Evolutionary conservation across 2,797 vertebrate genomes (phyloP), one percentile per base, ranked within the genome.

Genomic region (Rhodeus uyekii): DNA sequence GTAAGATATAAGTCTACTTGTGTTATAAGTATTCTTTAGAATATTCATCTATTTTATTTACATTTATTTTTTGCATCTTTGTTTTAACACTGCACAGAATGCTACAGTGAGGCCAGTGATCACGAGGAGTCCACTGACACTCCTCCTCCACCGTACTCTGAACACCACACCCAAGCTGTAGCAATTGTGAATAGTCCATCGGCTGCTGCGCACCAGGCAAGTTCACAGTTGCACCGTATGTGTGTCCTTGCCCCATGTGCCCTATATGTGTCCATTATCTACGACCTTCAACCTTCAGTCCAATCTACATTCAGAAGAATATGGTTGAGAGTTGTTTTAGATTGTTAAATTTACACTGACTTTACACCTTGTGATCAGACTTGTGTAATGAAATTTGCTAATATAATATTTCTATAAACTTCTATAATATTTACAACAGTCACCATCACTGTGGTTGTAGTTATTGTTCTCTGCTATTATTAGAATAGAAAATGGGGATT

Each of bases 31-130:
- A 42, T 34, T 74, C 73, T n/a, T 76, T 76, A 50, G 34, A 60
- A 32, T 61, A 46, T 64, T 67, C 19, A 60, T 32, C 83, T 27
- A 24, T n/a, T n/a, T 32, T 27, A 19, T n/a, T 24, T 6, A 50
- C 22, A 5, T 68, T 2, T 27, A 8, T 14, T 50, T 22, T 64
- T 19, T 76, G 27, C 76, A 38, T 77, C 27, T 74, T 24, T 72
- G 14, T 82, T 36, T 24, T 13, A 53, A 13, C 22, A 24, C 32
- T 48, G 5, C 83, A 64, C 86, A 99, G 98, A 98, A 90, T 97
- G 97, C 87, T 99, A 98, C 81, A 99, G 98, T 76, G 98, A 99
- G 91, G 93, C 92, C 61, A 99, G 98, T 27, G 98, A 99, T 85
- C 97, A 97, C 0, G 98, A 99, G 9, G 98, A 99, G 76, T 89